These are phyloP conservation scores for Julus scandinavius DNA, from an alignment of 2,888 invertebrate genomes.

Conservation along the genomic window DNA sequence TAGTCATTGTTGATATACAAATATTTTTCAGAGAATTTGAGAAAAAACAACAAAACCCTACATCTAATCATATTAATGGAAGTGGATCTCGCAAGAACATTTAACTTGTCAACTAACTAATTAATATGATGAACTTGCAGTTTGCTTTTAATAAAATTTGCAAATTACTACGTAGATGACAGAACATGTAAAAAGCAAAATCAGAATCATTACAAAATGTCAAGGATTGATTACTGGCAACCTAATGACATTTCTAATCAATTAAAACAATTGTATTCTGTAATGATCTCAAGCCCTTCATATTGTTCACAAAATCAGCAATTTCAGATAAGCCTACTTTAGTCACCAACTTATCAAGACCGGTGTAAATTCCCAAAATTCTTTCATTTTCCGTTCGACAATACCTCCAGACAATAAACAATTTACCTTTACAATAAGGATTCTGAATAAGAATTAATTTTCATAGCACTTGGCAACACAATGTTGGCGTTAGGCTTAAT, in stretches of 20 bases:
- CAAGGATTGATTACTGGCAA: no score
- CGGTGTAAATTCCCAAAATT: not conserved
- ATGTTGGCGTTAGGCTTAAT: not conserved
- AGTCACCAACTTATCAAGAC: not conserved
- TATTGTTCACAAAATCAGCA: not conserved
- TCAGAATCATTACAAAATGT: not conserved
- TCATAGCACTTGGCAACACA: slow-evolving; percentile 21
- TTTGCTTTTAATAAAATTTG: no score
- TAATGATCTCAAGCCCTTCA: not conserved
- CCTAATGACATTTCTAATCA: not conserved
- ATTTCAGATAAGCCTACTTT: not conserved
- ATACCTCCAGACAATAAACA: not conserved
- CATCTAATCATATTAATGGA: no score
- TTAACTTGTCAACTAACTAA: not conserved
- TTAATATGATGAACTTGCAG: not conserved
- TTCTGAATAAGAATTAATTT: not conserved
- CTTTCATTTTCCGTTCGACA: not conserved
- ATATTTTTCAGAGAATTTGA: no score
- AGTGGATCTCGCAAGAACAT: no score
- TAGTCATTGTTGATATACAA: no score
- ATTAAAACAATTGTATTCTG: not conserved
- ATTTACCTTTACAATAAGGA: not conserved
- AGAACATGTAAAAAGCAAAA: not conserved
- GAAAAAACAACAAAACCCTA: no score
- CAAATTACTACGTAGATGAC: no score